Evolutionary conservation across 2,888 invertebrate genomes (phyloP), one percentile per base, ranked within the genome.

Genomic region (Coenonympha arcania): DNA sequence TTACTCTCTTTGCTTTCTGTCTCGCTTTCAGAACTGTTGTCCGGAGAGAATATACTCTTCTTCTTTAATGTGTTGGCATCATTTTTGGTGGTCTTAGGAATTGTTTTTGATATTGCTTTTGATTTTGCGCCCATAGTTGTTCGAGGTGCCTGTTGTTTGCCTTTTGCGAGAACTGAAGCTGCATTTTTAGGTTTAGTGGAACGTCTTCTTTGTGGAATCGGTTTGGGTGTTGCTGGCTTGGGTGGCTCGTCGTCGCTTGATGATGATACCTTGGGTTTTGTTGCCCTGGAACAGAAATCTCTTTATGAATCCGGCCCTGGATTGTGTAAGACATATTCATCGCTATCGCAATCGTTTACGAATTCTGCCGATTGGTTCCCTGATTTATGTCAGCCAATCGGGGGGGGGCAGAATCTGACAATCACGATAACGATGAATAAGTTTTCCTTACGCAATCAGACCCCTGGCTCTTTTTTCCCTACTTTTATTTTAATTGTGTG

Each of bases 11-110:
- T 78, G 33, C 85, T 75, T 62, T 89, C 80, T 1, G 81, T 65
- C 62, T 82, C 79, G 41, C 79, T 77, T 69, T 79, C 79, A 51
- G 88, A 76, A 71, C 81, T 83, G 65, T 93, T 93, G 60, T 93
- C 93, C 0, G 94, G 93, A 46, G 94, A 94, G 65, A 94, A 94
- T 65, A 94, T 94, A 65, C 93, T 93, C 69, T 92, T 93, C 71
- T 91, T 92, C 66, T 92, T 92, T 34, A 74, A 67, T 2, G 72
- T 71, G 2, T 71, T 58, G 48, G 76, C 72, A 48, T 69, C 60
- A 48, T 73, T 67, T 15, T 61, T 55, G 24, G 64, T 56, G 0
- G 78, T 58, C 66, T 87, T 88, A 15, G 72, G 65, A 26, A 74
- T 61, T 0, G 83, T 71, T 72, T 88, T 89, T 1, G 76, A 60